Evolutionary conservation across 37 sponge, comb jelly and placozoan species (phyloP), one percentile per base, ranked within the genome.

Genomic region (Petrosia ficiformis): DNA sequence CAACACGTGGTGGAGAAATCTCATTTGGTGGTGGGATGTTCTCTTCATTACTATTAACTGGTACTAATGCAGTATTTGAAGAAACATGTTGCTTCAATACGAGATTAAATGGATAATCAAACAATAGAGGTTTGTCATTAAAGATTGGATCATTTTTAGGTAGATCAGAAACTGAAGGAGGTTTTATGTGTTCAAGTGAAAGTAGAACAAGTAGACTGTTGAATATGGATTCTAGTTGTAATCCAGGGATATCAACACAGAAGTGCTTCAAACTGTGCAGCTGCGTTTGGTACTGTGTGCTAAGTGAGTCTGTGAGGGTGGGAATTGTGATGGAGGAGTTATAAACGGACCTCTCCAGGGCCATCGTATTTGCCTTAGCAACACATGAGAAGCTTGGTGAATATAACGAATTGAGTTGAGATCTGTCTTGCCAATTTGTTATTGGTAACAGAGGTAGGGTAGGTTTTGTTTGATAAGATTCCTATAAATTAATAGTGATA

Each of bases 21-120:
- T 48, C 16, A 16, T 19, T 48, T 19, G 10, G 14, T 48, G 54
- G 16, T 19, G 54, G 16, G 14, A 48, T 19, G 10, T 10, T 19
- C 14, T 61, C 63, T 61, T n/a, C 28, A 61, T 24, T 11, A 61
- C 63, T 5, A 61, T 24, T 10, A 48, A 48, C 54, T 48, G 16
- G 54, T 48, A 16, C 14, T 61, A n/a, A 26, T 26, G 63, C 6
- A 61, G 63, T 5, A n/a, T 29, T 22, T 26, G 14, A 28, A 54
- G 58, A 14, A 8, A 19, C 54, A 8, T 48, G 8, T 48, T 48
- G 54, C 54, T 48, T 37, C 14, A 73, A 4, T 57, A 34, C 0
- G 35, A 85, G 16, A 56, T 44, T 42, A 65, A 87, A 71, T 6
- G 87, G 87, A 36, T 71, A 74, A 35, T 87, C 87, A 57, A 87